These are phyloP conservation scores for Elysia chlorotica DNA, from an alignment of 1,140 invertebrate species.

Conservation along the genomic window DNA sequence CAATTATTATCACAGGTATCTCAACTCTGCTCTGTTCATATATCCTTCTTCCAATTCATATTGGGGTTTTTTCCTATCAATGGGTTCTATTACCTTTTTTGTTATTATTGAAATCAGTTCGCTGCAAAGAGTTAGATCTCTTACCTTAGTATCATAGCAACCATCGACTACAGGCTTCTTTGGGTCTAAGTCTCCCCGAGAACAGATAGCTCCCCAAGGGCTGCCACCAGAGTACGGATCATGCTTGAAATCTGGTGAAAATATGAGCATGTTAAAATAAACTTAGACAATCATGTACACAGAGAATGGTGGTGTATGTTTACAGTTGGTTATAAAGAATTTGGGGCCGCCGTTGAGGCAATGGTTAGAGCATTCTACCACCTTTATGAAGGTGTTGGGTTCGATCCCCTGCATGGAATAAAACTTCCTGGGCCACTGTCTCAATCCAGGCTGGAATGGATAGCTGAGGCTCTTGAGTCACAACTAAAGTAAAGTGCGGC, in stretches of 20 bases:
- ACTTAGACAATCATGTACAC: background rate
- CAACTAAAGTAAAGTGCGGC: no score
- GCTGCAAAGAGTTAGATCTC: background rate
- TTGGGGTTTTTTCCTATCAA: background rate
- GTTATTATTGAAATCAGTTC: no score
- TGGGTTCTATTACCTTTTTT: background rate
- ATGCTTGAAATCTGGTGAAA: slow-evolving; percentile 48
- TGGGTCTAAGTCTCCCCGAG: slow-evolving; percentile 49
- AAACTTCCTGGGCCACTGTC: no score
- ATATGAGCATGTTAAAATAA: background rate
- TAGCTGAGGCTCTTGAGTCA: no score
- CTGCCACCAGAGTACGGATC: slow-evolving; percentile 53
- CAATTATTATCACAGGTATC: no score
- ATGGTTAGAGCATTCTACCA: no score
- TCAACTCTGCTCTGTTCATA: background rate
- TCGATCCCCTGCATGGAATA: no score
- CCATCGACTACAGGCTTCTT: slow-evolving; percentile 38
- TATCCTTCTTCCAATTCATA: background rate
- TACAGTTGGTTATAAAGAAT: no score
- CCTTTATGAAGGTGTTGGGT: no score
- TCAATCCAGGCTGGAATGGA: no score
- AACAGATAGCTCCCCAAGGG: slow-evolving; percentile 55
- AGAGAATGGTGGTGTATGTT: no score
- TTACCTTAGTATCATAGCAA: slow-evolving; percentile 59
- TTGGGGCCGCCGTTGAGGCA: no score